These are phyloP conservation scores for Epinotia bilunana DNA, from an alignment of 2,888 invertebrate genomes.

Conservation along the genomic window DNA sequence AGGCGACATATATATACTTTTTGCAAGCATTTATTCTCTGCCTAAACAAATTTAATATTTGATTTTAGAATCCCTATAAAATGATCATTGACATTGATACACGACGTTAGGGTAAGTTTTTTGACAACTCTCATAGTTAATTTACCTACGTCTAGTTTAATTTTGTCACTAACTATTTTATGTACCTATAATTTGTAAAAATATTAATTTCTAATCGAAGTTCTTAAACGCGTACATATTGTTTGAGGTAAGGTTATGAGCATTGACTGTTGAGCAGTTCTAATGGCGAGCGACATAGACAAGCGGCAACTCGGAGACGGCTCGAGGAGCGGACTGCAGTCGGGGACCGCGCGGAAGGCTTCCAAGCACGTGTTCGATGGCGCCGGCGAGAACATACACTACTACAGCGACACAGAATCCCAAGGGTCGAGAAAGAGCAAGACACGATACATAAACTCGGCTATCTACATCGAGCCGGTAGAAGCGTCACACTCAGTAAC, in stretches of 20 bases:
- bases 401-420: constrained; percentile 77
- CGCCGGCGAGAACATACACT: constrained; percentile 76
- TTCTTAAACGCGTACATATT: constrained; percentile 2
- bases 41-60: constrained; percentile 21
- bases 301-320: constrained; percentile 74
- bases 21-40: neutral
- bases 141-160: constrained; percentile 50
- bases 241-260: constrained; percentile 40
- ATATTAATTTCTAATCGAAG: constrained; percentile 22
- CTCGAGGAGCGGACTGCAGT: constrained; percentile 59
- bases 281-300: constrained; percentile 69
- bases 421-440: constrained; percentile 70
- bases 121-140: constrained; percentile 52
- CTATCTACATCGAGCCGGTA: constrained; percentile 84
- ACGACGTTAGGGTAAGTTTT: constrained; percentile 56
- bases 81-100: constrained; percentile 49
- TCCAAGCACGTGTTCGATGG: constrained; percentile 77
- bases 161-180: constrained; percentile 45
- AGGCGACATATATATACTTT: constrained; percentile 4
- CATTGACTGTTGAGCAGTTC: constrained; percentile 44
- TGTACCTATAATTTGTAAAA: constrained; percentile 48
- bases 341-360: constrained; percentile 56
- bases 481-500: constrained; percentile 74
- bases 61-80: constrained; percentile 49
- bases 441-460: constrained; percentile 85